phyloP scores from a whole-genome alignment of 2,113 vertebrate species.

The Rafetus swinhoei region DNA sequence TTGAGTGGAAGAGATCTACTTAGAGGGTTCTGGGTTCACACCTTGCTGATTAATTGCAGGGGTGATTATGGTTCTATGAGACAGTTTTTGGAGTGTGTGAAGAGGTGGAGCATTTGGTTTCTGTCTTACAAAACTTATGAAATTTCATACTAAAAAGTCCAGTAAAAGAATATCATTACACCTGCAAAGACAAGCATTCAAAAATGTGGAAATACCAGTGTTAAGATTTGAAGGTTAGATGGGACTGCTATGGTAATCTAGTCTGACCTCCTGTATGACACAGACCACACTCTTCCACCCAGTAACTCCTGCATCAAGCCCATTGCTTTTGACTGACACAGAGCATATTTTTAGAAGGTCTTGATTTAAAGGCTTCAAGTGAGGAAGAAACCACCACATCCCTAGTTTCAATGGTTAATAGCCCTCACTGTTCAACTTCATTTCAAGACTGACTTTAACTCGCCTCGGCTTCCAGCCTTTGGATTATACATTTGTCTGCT shows the following conservation, averaged over 20 bases:
- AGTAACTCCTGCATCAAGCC: background rate
- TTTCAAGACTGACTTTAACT: background rate
- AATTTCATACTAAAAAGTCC: background rate
- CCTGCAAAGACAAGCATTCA: background rate
- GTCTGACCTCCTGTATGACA: background rate
- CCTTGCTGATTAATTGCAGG: fast-evolving
- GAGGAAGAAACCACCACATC: background rate
- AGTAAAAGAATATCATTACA: background rate
- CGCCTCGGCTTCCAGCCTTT: background rate
- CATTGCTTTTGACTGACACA: background rate
- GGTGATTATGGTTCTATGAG: background rate
- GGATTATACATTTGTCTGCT: background rate
- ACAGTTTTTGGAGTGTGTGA: fast-evolving
- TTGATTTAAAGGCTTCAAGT: background rate
- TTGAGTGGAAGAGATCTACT: background rate
- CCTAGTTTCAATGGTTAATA: background rate
- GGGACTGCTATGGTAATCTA: background rate
- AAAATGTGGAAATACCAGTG: background rate
- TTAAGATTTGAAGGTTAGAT: background rate
- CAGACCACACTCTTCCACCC: background rate
- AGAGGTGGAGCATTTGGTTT: background rate
- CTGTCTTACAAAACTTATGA: background rate
- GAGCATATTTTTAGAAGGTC: background rate
- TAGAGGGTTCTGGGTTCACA: background rate
- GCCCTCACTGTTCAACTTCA: background rate